A percentile compares a stretch with the other conserved stretches of the same genome.
Evolutionary conservation across 2,113 vertebrate species (phyloP).

Genomic region (Galbula dea): DNA sequence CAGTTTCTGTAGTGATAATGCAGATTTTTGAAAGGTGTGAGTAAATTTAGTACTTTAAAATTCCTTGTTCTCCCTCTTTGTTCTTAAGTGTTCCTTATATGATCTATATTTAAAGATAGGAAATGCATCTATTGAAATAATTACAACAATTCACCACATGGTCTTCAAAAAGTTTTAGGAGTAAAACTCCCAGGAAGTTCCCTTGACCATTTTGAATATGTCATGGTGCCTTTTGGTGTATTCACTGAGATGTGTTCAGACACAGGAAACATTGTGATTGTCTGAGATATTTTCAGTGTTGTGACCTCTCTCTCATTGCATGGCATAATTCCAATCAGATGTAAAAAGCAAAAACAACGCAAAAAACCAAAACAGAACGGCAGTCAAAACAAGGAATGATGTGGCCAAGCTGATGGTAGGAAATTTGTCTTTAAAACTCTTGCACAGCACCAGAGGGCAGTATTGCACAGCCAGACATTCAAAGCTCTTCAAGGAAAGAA

Average conservation of each 20-base stretch:
- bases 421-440: neutral
- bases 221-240: neutral
- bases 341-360: neutral
- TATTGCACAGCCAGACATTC: neutral
- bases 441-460: slow-evolving; percentile 43
- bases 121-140: neutral
- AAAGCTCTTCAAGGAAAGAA: neutral
- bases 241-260: neutral
- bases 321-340: neutral
- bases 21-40: neutral
- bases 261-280: neutral
- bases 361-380: neutral
- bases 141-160: neutral
- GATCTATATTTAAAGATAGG: neutral
- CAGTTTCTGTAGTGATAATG: neutral
- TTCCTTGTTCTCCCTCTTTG: neutral
- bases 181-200: neutral
- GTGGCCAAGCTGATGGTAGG: neutral
- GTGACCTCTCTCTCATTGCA: neutral
- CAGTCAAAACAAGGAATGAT: neutral
- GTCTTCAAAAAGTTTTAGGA: neutral
- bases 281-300: neutral
- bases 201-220: neutral
- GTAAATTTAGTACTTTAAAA: neutral
- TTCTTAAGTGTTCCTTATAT: neutral